phyloP scores from a whole-genome alignment of 2,888 invertebrate genomes.

The Ornithoptera alexandrae region DNA sequence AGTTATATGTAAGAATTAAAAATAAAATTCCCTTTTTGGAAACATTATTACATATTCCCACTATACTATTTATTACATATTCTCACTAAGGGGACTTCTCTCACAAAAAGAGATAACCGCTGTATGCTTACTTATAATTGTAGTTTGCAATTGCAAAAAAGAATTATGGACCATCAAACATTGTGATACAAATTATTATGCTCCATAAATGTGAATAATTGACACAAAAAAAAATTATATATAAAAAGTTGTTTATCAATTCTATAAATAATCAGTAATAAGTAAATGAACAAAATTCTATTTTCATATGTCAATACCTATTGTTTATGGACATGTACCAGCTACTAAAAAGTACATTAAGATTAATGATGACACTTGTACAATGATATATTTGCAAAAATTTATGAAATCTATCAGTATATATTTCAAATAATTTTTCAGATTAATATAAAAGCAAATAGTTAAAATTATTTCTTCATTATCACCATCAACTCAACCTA shows the following conservation, averaged over 20 bases:
- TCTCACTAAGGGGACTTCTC: too few relatives aligned
- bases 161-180: slow-evolving; percentile 26
- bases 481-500: too few relatives aligned
- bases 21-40: too few relatives aligned
- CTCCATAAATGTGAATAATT: slow-evolving; percentile 8
- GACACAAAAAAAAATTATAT: not conserved
- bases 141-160: not conserved
- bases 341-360: too few relatives aligned
- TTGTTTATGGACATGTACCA: too few relatives aligned
- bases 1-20: not conserved
- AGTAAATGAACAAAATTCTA: not conserved
- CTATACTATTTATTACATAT: too few relatives aligned
- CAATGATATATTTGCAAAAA: slow-evolving; percentile 1
- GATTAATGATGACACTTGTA: not conserved
- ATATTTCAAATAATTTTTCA: not conserved
- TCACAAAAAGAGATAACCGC: too few relatives aligned
- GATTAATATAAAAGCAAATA: not conserved
- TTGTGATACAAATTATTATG: slow-evolving; percentile 22
- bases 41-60: too few relatives aligned
- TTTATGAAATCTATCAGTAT: not conserved
- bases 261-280: not conserved
- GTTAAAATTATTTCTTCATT: not conserved
- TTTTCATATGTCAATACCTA: not conserved
- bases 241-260: not conserved
- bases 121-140: not conserved